Evolutionary conservation across 2,888 invertebrate genomes (phyloP), one percentile per base, ranked within the genome.

Genomic region (Oxystoma pomonae): DNA sequence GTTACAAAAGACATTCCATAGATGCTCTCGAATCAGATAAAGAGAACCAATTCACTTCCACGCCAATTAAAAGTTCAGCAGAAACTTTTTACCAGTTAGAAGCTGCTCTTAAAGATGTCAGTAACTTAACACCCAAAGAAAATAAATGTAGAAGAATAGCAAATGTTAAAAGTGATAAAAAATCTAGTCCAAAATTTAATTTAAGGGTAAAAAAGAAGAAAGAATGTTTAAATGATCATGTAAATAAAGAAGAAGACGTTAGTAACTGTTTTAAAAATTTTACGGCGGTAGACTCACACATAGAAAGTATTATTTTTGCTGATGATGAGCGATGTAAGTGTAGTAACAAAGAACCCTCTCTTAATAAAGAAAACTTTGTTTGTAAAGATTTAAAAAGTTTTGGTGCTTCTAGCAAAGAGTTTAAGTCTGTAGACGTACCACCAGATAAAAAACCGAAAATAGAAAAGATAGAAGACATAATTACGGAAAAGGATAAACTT

Each of bases 11-110:
- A 68, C 74, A 82, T 16, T 82, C 84, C 67, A 81, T 81, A 57
- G 80, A 84, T 61, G 82, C 83, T 2, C 81, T 81, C 56, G 81
- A 85, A 62, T 81, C 82, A 1, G 55, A 53, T 5, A 86, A 86
- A 60, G 86, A 86, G 67, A 86, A 86, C 70, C 84, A 84, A 69
- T 86, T 81, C 67, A 85, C 83, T 72, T 85, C 86, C 68, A 85
- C 85, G 1, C 85, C 85, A 20, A 84, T 84, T 63, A 86, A 85
- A 75, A 75, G 76, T 16, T 64, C 72, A 5, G 74, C 81, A 20
- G 66, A 70, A 58, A 68, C 70, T 57, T 62, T 60, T 21, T 16
- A 67, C 16, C 74, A 71, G 51, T 71, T 70, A 21, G 85, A 84
- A 68, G 76, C 86, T 0, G 65, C 65, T 1, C 65, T 67, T 35